Conservation (phyloP, 37 sponge, comb jelly and placozoan genomes). For the Theonella swinhoei region DNA sequence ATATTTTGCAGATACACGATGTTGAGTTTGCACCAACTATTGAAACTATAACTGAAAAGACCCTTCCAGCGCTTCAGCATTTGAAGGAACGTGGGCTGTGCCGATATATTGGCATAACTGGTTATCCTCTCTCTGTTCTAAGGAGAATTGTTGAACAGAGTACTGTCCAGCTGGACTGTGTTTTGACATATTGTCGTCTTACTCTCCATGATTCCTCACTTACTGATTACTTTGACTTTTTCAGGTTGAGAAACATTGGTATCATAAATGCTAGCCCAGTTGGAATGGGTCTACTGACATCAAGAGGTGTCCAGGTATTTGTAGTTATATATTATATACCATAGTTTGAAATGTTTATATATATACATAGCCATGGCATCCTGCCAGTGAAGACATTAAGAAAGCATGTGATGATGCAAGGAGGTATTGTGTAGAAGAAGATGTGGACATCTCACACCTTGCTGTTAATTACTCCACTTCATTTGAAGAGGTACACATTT, state of each 20-base stretch:
- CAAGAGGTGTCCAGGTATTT: slow-evolving; percentile 21
- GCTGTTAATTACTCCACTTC: slow-evolving; percentile 57
- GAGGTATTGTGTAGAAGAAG: slow-evolving; percentile 60
- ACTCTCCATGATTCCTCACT: slow-evolving; percentile 83
- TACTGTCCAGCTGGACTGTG: slow-evolving; percentile 76
- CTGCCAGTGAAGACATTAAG: slow-evolving; percentile 71
- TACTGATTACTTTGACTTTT: slow-evolving; percentile 60
- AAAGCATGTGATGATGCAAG: slow-evolving; percentile 73
- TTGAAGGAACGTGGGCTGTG: slow-evolving; percentile 82
- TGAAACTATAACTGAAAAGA: slow-evolving; percentile 76
- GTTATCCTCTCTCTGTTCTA: slow-evolving; percentile 75
- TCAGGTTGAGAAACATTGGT: slow-evolving; percentile 65
- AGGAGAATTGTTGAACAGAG: slow-evolving; percentile 52
- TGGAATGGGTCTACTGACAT: slow-evolving; percentile 85
- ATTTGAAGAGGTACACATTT: slow-evolving; percentile 55
- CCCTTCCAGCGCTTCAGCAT: slow-evolving; percentile 84
- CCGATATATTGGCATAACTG: slow-evolving; percentile 91
- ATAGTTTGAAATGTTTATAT: background rate
- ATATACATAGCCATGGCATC: slow-evolving; percentile 79
- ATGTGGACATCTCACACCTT: slow-evolving; percentile 74
- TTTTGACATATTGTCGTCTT: slow-evolving; percentile 83
- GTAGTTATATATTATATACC: too few relatives aligned
- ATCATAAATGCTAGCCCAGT: slow-evolving; percentile 93
- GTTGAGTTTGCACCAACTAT: slow-evolving; percentile 91
- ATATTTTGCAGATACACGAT: slow-evolving; percentile 90